Conservation (phyloP, 2,888 invertebrate genomes). For the Cantharis flavilabris region DNA sequence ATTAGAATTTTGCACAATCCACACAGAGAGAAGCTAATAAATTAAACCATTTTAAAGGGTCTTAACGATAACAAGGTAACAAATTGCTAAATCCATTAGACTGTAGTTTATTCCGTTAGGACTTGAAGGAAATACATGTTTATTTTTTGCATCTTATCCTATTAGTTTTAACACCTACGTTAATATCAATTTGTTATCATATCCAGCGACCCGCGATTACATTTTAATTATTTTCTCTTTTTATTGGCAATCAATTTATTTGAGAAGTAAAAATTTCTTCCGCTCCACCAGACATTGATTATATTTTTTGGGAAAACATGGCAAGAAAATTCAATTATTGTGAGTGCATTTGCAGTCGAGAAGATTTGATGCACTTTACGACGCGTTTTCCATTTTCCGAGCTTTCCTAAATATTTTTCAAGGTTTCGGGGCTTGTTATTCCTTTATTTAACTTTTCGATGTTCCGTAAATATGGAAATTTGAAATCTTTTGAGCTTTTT, state of each 20-base stretch:
- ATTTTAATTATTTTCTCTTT: background rate
- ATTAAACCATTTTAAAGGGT: slow-evolving; percentile 21
- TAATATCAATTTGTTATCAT: background rate
- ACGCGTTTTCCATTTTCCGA: background rate
- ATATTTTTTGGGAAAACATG: background rate
- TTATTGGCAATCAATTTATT: background rate
- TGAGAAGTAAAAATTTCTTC: background rate
- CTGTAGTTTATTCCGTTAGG: slow-evolving; percentile 3
- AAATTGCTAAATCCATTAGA: slow-evolving; percentile 19
- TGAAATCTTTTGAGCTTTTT: background rate
- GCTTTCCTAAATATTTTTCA: background rate
- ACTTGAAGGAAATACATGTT: background rate
- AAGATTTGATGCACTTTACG: background rate
- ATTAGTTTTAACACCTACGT: background rate
- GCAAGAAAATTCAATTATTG: background rate
- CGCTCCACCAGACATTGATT: background rate
- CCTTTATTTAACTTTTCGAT: background rate
- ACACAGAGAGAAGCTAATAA: slow-evolving; percentile 16
- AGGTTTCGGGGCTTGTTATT: background rate
- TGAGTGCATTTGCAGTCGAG: background rate
- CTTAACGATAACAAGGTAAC: slow-evolving; percentile 23
- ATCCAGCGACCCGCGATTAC: background rate
- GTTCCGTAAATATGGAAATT: background rate
- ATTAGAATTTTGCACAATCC: slow-evolving; percentile 20
- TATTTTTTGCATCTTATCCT: background rate